A percentile compares a stretch with the other conserved stretches of the same genome.
These are phyloP conservation scores for Takifugu rubripes DNA, from an alignment of 2,797 vertebrate genomes.

Conservation along the genomic window DNA sequence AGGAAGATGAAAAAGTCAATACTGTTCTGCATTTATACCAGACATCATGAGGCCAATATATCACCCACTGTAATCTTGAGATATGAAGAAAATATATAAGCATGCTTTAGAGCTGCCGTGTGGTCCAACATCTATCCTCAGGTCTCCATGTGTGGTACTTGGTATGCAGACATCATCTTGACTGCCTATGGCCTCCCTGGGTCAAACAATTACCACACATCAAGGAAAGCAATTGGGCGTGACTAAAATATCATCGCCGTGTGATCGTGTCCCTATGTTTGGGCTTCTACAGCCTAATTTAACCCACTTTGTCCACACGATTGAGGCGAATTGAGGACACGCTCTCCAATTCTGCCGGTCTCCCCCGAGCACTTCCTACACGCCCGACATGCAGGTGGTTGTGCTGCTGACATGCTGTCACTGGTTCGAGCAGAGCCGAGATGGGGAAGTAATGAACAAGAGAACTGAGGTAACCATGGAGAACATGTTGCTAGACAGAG, in stretches of 20 bases:
- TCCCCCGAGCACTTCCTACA: slow-evolving; percentile 50
- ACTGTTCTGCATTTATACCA: slow-evolving; percentile 24
- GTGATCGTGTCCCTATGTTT: slow-evolving; percentile 70
- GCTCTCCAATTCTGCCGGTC: slow-evolving; percentile 56
- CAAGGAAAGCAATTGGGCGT: slow-evolving; percentile 76
- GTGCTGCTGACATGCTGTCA: slow-evolving; percentile 30
- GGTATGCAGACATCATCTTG: slow-evolving; percentile 50
- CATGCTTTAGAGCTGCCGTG: slow-evolving; percentile 5
- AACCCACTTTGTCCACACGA: slow-evolving; percentile 71
- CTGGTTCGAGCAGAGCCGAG: slow-evolving; percentile 27
- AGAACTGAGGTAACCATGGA: slow-evolving; percentile 31
- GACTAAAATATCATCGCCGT: slow-evolving; percentile 72
- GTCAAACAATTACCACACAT: slow-evolving; percentile 79
- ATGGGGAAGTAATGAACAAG: slow-evolving; percentile 52
- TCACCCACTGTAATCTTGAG: slow-evolving; percentile 23
- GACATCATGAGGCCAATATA: slow-evolving; percentile 27
- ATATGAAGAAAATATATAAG: slow-evolving; percentile 12
- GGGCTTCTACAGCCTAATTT: slow-evolving; percentile 65
- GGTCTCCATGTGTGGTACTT: slow-evolving; percentile 38
- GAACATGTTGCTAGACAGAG: slow-evolving; percentile 20
- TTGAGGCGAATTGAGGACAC: slow-evolving; percentile 70
- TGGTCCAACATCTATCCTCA: slow-evolving; percentile 17
- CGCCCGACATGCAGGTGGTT: slow-evolving; percentile 44
- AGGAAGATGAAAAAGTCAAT: slow-evolving; percentile 45
- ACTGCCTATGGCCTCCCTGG: slow-evolving; percentile 47